phyloP scores from a whole-genome alignment of 1,140 invertebrate genomes.

The Pinna nobilis region DNA sequence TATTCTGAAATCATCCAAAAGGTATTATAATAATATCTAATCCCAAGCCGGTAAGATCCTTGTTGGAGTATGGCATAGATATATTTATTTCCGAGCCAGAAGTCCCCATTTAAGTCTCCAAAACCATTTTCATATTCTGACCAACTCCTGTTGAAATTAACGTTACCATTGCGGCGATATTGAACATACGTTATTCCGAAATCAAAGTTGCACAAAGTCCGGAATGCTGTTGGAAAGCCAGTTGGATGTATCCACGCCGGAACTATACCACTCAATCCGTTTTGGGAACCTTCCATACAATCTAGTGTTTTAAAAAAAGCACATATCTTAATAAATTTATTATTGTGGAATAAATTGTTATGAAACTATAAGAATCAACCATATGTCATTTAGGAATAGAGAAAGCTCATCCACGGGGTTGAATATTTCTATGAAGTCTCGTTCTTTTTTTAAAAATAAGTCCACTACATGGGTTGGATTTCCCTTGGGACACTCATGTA shows the following conservation, averaged over 20 bases:
- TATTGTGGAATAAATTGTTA: too few species aligned
- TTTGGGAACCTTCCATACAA: too few species aligned
- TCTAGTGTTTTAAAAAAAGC: too few species aligned
- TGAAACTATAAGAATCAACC: too few species aligned
- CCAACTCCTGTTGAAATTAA: conserved; percentile 40
- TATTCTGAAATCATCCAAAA: background rate
- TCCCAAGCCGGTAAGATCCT: background rate
- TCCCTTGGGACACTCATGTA: too few species aligned
- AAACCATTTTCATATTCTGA: conserved; percentile 48
- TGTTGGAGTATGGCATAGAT: background rate
- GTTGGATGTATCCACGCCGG: conserved; percentile 9
- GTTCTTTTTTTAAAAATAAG: too few species aligned
- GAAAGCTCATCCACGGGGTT: too few species aligned
- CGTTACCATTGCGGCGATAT: conserved; percentile 12
- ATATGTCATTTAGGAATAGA: too few species aligned
- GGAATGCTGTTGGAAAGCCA: background rate
- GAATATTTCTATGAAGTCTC: too few species aligned
- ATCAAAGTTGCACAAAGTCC: conserved; percentile 27
- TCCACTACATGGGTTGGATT: too few species aligned
- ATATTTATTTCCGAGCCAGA: conserved; percentile 47
- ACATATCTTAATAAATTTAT: too few species aligned
- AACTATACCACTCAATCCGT: background rate
- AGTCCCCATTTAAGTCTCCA: conserved; percentile 40
- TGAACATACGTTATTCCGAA: conserved; percentile 22
- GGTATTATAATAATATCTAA: conserved; percentile 5